phyloP scores from a whole-genome alignment of 2,888 invertebrate genomes.

The Agrochola litura region DNA sequence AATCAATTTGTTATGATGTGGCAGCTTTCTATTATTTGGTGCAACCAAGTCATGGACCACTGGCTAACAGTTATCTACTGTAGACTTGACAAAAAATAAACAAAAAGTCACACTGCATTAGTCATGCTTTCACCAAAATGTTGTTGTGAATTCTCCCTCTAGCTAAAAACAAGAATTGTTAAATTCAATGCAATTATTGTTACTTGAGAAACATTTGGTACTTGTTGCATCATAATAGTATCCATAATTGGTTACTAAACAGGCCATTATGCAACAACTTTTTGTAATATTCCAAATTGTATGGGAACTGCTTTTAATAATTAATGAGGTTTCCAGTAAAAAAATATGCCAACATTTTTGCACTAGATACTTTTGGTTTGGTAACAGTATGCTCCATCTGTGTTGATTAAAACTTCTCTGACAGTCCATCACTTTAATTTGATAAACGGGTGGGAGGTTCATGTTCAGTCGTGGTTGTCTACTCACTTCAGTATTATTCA shows the following conservation, averaged over 20 bases:
- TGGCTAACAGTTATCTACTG: slow-evolving; percentile 16
- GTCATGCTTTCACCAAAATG: slow-evolving; percentile 53
- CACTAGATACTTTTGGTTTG: neutral
- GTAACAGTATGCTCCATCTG: neutral
- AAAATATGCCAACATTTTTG: neutral
- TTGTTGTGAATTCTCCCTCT: slow-evolving; percentile 30
- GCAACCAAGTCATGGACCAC: slow-evolving; percentile 40
- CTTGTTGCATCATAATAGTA: neutral
- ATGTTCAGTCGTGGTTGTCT: neutral
- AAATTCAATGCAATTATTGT: neutral
- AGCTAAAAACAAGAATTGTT: slow-evolving; percentile 8
- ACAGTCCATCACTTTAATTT: neutral
- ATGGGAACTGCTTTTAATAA: neutral
- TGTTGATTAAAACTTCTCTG: neutral
- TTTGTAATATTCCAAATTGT: neutral
- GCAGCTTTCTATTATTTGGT: slow-evolving; percentile 19
- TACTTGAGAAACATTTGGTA: neutral
- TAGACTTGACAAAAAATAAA: slow-evolving; percentile 36
- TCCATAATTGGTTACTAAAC: neutral
- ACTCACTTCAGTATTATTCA: neutral
- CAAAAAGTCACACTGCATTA: slow-evolving; percentile 37
- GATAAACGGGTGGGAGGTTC: too few species aligned
- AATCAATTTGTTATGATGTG: slow-evolving; percentile 21
- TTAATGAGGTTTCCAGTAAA: neutral
- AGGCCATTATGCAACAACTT: neutral